Conservation (phyloP, 2,797 vertebrate species). For the Mormyrus proboscirostris region DNA sequence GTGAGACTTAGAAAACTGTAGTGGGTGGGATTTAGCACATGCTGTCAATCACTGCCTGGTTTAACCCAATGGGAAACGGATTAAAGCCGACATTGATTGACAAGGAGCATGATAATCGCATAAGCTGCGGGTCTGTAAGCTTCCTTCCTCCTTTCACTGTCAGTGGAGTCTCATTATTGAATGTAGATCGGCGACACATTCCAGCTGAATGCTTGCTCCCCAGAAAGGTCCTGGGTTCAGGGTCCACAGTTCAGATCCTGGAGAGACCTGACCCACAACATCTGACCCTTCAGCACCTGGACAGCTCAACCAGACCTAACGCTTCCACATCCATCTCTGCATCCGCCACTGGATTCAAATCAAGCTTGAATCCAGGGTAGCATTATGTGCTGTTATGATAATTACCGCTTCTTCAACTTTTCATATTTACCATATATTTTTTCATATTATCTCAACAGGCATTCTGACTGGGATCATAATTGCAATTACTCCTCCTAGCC, state of each 20-base stretch:
- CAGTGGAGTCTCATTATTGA: not conserved
- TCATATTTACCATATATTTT: not conserved
- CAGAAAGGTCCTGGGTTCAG: not conserved
- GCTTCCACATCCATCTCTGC: not conserved
- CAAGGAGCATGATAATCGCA: not conserved
- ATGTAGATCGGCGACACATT: not conserved
- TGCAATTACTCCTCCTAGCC: not conserved
- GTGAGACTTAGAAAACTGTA: not conserved
- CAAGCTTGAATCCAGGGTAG: not conserved
- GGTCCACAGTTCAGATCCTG: not conserved
- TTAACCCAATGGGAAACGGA: not conserved
- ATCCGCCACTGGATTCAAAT: not conserved
- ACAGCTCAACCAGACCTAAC: not conserved
- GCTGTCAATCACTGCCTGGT: not conserved
- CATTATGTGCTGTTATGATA: not conserved
- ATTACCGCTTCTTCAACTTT: not conserved
- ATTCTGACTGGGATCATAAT: not conserved
- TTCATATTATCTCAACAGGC: not conserved
- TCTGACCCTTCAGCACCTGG: not conserved
- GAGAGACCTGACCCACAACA: not conserved
- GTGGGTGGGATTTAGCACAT: not conserved
- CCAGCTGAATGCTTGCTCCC: not conserved
- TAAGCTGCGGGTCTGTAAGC: not conserved
- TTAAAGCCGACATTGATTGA: not conserved
- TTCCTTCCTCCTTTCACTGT: not conserved